These are phyloP conservation scores for Yponomeuta plumbellus DNA, from an alignment of 2,888 invertebrate species.

Conservation along the genomic window DNA sequence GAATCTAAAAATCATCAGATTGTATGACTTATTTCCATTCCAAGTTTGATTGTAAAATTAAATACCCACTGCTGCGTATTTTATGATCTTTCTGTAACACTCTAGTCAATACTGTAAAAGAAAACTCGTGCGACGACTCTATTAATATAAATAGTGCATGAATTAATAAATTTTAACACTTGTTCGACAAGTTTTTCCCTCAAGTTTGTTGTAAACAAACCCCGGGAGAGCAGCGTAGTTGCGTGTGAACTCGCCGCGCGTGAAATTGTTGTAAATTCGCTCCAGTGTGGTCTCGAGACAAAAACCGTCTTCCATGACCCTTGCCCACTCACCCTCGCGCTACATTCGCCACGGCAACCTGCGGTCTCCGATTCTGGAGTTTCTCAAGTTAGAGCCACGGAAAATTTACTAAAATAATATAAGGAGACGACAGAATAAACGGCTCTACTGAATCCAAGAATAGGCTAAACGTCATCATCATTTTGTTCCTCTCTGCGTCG, in stretches of 20 bases:
- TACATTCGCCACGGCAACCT: constrained; percentile 62
- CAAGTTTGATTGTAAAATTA: too few relatives aligned
- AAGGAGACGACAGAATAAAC: neutral
- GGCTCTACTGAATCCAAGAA: neutral
- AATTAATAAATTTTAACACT: neutral
- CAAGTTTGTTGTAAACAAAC: constrained; percentile 42
- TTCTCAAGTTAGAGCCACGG: neutral
- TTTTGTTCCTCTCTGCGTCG: constrained; percentile 44
- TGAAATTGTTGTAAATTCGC: constrained; percentile 71
- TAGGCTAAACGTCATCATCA: constrained; percentile 36
- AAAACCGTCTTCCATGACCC: constrained; percentile 55
- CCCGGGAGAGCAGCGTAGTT: constrained; percentile 41
- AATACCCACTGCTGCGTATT: too few relatives aligned
- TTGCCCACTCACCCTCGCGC: constrained; percentile 64
- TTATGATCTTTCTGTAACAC: too few relatives aligned
- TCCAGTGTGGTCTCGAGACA: constrained; percentile 70
- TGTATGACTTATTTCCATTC: too few relatives aligned
- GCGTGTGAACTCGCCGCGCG: constrained; percentile 67
- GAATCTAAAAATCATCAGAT: too few relatives aligned
- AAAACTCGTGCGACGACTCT: neutral
- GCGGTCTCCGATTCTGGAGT: constrained; percentile 22
- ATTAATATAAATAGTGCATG: neutral
- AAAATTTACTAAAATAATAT: neutral
- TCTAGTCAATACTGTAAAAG: neutral
- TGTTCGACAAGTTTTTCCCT: constrained; percentile 6